Percentiles rank a stretch among this genome's conserved stretches.
Conservation (phyloP, 2,888 invertebrate species). For the Yponomeuta evonymella region DNA sequence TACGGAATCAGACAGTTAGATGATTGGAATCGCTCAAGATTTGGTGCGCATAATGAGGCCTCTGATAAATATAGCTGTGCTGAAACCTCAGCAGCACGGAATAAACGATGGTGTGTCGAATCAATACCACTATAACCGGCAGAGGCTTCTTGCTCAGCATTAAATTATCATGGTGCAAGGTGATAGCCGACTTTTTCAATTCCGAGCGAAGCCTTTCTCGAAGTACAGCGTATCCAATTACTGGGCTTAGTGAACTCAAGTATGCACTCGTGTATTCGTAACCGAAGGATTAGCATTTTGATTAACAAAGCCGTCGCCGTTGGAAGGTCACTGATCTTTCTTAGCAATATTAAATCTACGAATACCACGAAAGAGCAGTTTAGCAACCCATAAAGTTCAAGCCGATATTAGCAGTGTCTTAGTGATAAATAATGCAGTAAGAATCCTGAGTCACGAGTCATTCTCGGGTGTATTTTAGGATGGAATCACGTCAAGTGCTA, state of each 20-base stretch:
- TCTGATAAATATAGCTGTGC: background rate
- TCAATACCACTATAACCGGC: background rate
- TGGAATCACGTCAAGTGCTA: constrained; percentile 52
- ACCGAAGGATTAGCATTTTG: constrained; percentile 25
- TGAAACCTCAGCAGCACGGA: background rate
- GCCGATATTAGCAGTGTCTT: constrained; percentile 38
- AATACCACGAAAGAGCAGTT: constrained; percentile 15
- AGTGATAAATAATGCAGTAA: background rate
- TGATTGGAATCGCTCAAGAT: no score
- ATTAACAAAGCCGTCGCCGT: constrained; percentile 19
- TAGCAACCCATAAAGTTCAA: constrained; percentile 30
- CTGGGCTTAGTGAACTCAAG: constrained; percentile 30
- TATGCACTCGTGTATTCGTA: constrained; percentile 21
- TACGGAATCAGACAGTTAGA: no score
- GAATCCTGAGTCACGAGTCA: constrained; percentile 2
- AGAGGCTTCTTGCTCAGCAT: constrained; percentile 51
- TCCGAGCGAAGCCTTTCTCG: constrained; percentile 42
- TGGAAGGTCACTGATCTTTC: constrained; percentile 16
- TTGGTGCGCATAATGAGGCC: no score
- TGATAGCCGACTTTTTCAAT: constrained; percentile 40
- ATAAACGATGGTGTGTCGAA: background rate
- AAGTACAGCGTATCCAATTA: constrained; percentile 39
- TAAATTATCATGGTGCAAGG: constrained; percentile 44
- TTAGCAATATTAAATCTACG: constrained; percentile 20
- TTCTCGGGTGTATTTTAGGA: constrained; percentile 52